Conservation (phyloP, 2,113 vertebrate species). For the Eulemur macaco region DNA sequence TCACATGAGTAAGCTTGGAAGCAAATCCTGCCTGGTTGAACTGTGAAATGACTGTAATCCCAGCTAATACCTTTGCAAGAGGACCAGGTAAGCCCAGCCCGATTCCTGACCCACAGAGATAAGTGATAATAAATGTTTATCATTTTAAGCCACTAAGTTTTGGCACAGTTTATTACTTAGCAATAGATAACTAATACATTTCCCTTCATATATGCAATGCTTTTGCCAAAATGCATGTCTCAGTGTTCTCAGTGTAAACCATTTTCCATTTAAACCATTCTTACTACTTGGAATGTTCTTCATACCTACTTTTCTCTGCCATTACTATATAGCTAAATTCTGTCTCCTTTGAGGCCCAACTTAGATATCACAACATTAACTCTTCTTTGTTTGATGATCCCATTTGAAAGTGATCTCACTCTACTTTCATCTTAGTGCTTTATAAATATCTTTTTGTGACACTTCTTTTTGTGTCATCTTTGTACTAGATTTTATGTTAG, state of each 20-base stretch:
- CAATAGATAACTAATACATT: neutral
- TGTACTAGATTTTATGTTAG: neutral
- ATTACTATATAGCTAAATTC: neutral
- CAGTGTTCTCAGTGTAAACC: neutral
- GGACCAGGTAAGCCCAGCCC: neutral
- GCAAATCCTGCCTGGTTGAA: neutral
- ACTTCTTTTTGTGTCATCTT: neutral
- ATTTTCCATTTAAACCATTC: neutral
- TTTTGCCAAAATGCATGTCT: slow-evolving; percentile 13
- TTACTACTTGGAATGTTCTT: neutral
- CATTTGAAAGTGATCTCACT: slow-evolving; percentile 8
- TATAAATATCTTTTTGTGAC: neutral
- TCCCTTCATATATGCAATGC: neutral
- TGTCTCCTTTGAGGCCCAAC: neutral
- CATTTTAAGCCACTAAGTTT: neutral
- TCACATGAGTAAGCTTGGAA: neutral
- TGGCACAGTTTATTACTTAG: neutral
- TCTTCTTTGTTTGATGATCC: neutral
- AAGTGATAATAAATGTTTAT: neutral
- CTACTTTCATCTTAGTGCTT: slow-evolving; percentile 27
- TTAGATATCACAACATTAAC: neutral
- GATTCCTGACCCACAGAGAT: neutral
- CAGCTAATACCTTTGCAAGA: neutral
- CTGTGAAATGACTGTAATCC: neutral
- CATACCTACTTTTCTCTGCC: neutral